Percentiles rank a stretch among this genome's conserved stretches.
phyloP scores from a whole-genome alignment of 2,113 vertebrate genomes.

The Otocyon megalotis region DNA sequence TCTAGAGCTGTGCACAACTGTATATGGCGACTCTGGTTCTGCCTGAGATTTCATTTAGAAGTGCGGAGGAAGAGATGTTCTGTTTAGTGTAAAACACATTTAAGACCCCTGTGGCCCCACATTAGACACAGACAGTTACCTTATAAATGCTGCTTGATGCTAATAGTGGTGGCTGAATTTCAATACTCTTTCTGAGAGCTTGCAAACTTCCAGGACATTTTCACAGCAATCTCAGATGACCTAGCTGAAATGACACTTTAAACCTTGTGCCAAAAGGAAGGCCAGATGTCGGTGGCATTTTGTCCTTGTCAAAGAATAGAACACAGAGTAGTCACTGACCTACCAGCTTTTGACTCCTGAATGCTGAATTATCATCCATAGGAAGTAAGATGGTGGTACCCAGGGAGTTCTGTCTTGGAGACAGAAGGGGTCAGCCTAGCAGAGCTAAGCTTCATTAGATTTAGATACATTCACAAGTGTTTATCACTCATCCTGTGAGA shows the following conservation, averaged over 20 bases:
- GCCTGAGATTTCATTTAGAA: background rate
- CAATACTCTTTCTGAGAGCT: background rate
- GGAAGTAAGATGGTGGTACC: background rate
- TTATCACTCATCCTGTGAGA: background rate
- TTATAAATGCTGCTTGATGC: background rate
- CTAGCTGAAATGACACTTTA: constrained; percentile 14
- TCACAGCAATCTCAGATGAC: background rate
- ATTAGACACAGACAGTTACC: background rate
- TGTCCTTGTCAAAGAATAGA: constrained; percentile 24
- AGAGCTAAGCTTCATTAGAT: background rate
- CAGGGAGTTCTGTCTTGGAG: background rate
- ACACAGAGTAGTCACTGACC: background rate
- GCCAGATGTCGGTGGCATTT: background rate
- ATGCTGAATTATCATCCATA: background rate
- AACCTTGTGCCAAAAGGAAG: background rate
- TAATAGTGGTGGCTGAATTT: background rate
- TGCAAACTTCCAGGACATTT: background rate
- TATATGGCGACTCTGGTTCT: background rate
- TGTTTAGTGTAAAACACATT: background rate
- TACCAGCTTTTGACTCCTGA: background rate
- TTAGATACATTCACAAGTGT: background rate
- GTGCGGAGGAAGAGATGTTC: too few species aligned
- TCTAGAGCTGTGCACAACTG: background rate
- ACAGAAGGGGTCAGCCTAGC: background rate
- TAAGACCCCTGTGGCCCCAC: background rate